Evolutionary conservation across 1,140 invertebrate species (phyloP), one percentile per base, ranked within the genome.

Genomic region (Colletes latitarsis): DNA sequence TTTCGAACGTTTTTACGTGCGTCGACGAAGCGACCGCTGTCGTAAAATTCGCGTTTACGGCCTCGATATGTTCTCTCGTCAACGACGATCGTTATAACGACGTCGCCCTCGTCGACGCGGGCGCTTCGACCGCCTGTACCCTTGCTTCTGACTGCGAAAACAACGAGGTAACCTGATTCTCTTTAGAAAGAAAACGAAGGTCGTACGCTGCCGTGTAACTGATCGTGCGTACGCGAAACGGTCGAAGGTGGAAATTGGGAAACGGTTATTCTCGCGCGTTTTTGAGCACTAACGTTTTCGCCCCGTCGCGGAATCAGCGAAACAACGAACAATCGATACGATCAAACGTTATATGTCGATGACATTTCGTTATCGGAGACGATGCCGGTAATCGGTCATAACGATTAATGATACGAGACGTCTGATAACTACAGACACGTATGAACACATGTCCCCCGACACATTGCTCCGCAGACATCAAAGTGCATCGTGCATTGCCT

Each of bases 11-110:
- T 63, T 71, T 49, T 57, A 41, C 3, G 14, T 41, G n/a, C 60
- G 46, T 21, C 46, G 10, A 57, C 8, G 12, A 14, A 58, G 41
- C 52, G 68, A 43, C n/a, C 49, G n/a, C 2, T 64, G 14, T 64
- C 52, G 4, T 46, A 43, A 64, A 57, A 55, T 79, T 73, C 43
- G 63, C 49, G 19, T 64, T 41, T 21, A 79, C 77, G 77, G 77
- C 77, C 77, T 79, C 77, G 77, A 79, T 79, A 79, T 73, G 60
- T 41, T 60, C 30, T 76, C 52, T 67, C 73, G 30, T 62, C 78
- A 39, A 70, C 53, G 58, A 66, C 64, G 78, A 82, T 84, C 83
- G 64, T 85, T 85, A 85, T 70, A 77, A 85, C 74, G 73, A 82
- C 39, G 77, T 81, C 60, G 77, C 77, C 77, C 69, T 79, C 77